phyloP scores from a whole-genome alignment of 2,888 invertebrate genomes.

The Habroteleia sp. region DNA sequence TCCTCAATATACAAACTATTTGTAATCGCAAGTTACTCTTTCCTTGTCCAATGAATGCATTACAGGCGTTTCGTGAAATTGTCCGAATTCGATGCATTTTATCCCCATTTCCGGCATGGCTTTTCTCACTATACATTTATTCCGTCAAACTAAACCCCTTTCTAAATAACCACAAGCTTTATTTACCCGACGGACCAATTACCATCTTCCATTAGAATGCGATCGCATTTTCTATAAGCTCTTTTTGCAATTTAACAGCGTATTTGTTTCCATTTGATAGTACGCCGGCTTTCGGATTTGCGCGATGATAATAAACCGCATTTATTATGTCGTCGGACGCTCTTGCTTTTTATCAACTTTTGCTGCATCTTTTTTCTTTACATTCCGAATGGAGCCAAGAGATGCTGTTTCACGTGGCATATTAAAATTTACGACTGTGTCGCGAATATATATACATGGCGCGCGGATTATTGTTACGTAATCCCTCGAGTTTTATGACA shows the following conservation, averaged over 20 bases:
- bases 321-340: constrained; percentile 25
- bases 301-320: constrained; percentile 36
- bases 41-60: too few relatives aligned
- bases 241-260: constrained; percentile 6
- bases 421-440: constrained; percentile 59
- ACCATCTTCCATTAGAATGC: not conserved
- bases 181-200: not conserved
- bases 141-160: not conserved
- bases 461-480: constrained; percentile 56
- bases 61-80: too few relatives aligned
- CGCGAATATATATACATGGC: constrained; percentile 35
- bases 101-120: too few relatives aligned
- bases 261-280: constrained; percentile 19
- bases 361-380: constrained; percentile 6
- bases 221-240: not conserved
- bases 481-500: constrained; percentile 57
- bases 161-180: not conserved
- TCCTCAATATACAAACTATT: too few relatives aligned
- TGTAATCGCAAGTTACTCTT: too few relatives aligned
- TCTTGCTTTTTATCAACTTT: not conserved
- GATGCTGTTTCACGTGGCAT: constrained; percentile 49
- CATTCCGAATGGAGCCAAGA: constrained; percentile 47
- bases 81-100: too few relatives aligned
- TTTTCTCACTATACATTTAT: not conserved
- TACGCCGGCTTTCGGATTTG: not conserved